Percentiles rank a stretch among this genome's conserved stretches.
These are phyloP conservation scores for Ptychobarbus kaznakovi DNA, from an alignment of 2,797 vertebrate species.

Conservation along the genomic window DNA sequence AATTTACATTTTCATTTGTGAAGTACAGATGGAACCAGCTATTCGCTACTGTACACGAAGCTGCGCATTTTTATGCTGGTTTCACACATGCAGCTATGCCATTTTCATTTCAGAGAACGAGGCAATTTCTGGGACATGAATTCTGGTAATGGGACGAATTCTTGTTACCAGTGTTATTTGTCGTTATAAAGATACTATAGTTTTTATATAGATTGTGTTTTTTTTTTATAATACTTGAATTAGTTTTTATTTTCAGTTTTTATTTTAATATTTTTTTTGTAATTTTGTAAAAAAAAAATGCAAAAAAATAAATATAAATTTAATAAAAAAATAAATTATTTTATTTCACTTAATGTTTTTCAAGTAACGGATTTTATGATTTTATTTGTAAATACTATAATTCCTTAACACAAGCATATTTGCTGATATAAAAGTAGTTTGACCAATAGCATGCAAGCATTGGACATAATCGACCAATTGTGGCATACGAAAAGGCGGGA, in stretches of 20 bases:
- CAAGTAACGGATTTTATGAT: not conserved
- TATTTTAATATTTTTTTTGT: not conserved
- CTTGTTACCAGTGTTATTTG: not conserved
- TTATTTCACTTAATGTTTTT: not conserved
- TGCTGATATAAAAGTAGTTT: not conserved
- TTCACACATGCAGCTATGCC: not conserved
- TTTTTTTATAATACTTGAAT: not conserved
- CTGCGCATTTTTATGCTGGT: not conserved
- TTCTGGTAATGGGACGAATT: not conserved
- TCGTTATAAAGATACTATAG: not conserved
- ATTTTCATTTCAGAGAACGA: not conserved
- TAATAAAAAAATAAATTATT: no score
- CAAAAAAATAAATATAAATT: no score
- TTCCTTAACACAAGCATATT: not conserved
- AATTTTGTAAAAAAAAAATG: not conserved
- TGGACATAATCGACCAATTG: not conserved
- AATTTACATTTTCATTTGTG: not conserved
- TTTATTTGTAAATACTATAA: not conserved
- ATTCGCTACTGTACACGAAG: not conserved
- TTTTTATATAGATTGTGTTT: no score
- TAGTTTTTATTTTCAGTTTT: not conserved
- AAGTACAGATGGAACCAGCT: not conserved
- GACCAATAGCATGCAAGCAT: not conserved
- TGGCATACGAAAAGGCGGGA: not conserved
- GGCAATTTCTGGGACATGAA: not conserved